phyloP scores from a whole-genome alignment of 2,797 vertebrate genomes.

The Xenops minutus region DNA sequence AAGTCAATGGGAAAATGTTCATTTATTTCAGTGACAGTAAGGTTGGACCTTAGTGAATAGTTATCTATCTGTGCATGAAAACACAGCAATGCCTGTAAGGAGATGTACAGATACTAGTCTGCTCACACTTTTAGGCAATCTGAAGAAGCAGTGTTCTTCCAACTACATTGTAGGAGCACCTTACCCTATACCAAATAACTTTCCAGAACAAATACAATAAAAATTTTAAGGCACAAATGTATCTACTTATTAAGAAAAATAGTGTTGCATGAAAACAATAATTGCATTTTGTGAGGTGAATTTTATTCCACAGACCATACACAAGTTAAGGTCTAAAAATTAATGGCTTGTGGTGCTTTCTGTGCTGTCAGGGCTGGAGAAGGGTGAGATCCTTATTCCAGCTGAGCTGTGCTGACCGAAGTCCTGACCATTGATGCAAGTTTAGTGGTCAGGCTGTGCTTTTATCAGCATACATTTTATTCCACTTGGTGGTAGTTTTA shows the following conservation, averaged over 20 bases:
- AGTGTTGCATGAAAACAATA: neutral
- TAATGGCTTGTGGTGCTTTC: neutral
- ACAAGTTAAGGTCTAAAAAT: neutral
- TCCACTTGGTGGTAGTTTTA: slow-evolving; percentile 20
- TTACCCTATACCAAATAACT: neutral
- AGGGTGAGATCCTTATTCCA: neutral
- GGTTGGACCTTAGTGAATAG: neutral
- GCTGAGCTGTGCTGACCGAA: neutral
- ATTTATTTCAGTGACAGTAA: neutral
- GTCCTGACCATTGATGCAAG: neutral
- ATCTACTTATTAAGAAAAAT: neutral
- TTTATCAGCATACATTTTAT: slow-evolving; percentile 22
- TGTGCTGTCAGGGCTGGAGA: neutral
- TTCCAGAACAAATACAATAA: neutral
- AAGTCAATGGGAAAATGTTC: neutral
- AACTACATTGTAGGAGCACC: neutral
- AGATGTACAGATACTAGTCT: neutral
- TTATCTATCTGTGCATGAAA: neutral
- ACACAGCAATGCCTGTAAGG: neutral
- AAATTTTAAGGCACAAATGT: neutral
- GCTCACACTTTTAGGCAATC: neutral
- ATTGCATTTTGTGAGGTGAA: neutral
- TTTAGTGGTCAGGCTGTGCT: slow-evolving; percentile 1
- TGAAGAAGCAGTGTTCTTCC: neutral
- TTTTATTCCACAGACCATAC: neutral